phyloP scores from a whole-genome alignment of 2,113 vertebrate species.

The Podarcis cretensis region DNA sequence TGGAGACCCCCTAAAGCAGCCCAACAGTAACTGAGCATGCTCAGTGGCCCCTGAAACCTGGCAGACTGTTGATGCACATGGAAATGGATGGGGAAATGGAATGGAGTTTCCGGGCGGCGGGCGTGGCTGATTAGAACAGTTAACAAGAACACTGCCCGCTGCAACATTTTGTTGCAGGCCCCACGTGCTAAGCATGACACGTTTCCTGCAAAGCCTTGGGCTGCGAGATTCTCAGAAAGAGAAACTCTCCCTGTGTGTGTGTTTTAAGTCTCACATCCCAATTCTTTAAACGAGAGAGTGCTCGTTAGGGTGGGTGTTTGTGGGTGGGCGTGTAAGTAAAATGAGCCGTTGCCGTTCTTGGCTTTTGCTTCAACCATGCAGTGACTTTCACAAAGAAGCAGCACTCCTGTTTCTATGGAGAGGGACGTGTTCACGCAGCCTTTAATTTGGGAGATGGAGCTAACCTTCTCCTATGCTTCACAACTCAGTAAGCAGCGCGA shows the following conservation, averaged over 20 bases:
- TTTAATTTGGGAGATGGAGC: slow-evolving; percentile 66
- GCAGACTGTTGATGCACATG: background rate
- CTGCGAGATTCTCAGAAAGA: background rate
- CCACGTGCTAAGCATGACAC: background rate
- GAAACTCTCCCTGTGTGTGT: background rate
- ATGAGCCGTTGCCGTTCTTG: slow-evolving; percentile 42
- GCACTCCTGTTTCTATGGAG: slow-evolving; percentile 53
- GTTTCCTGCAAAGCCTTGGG: background rate
- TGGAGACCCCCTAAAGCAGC: no score
- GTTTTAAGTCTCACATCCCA: slow-evolving; percentile 33
- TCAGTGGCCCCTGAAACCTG: background rate
- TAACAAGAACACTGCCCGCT: background rate
- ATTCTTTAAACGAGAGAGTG: slow-evolving; percentile 63
- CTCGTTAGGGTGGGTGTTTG: slow-evolving; percentile 38
- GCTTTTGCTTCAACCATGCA: slow-evolving; percentile 50
- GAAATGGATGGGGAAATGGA: background rate
- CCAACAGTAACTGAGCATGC: background rate
- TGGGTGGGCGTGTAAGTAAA: background rate
- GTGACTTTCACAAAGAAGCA: slow-evolving; percentile 45
- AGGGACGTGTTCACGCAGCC: slow-evolving; percentile 22
- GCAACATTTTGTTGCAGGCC: background rate
- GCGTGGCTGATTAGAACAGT: no score
- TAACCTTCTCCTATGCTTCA: slow-evolving; percentile 67
- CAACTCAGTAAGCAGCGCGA: slow-evolving; percentile 68
- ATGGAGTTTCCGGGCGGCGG: background rate